Evolutionary conservation across 2,113 vertebrate genomes (phyloP).

Genomic region (Prinia subflava): DNA sequence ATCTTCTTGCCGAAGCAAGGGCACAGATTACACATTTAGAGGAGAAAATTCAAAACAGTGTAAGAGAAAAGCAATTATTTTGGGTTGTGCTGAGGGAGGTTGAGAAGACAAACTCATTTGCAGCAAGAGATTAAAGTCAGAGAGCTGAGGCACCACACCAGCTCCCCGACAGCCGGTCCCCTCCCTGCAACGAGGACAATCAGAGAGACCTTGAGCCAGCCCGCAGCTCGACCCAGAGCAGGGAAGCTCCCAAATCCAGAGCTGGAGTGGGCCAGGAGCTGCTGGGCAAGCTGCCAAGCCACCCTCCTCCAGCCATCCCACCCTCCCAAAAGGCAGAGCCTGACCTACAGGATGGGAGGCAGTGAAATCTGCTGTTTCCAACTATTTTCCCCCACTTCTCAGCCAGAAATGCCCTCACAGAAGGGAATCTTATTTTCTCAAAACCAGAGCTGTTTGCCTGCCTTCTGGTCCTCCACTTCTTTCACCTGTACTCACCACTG

Average conservation of each 20-base stretch:
- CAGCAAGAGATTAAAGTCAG: background rate
- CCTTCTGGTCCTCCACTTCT: background rate
- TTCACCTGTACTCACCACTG: background rate
- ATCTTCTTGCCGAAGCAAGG: conserved; percentile 44
- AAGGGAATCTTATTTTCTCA: background rate
- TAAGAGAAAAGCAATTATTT: conserved; percentile 49
- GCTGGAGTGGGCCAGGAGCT: background rate
- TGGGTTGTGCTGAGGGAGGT: background rate
- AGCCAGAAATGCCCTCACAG: background rate
- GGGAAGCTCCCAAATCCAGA: background rate
- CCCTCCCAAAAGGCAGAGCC: background rate
- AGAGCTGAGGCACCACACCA: background rate
- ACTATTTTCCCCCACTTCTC: background rate
- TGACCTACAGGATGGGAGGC: fast-evolving
- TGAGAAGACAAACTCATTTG: background rate
- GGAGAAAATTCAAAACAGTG: conserved; percentile 43
- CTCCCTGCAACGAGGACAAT: background rate
- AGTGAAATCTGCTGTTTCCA: background rate
- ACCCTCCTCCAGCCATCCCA: background rate
- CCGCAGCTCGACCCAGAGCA: background rate
- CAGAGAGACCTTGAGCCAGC: background rate
- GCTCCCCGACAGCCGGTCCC: background rate
- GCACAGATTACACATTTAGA: conserved; percentile 49
- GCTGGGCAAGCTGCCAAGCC: background rate
- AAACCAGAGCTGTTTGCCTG: background rate